Evolutionary conservation across 2,888 invertebrate genomes (phyloP).

Genomic region (Tipula unca): DNA sequence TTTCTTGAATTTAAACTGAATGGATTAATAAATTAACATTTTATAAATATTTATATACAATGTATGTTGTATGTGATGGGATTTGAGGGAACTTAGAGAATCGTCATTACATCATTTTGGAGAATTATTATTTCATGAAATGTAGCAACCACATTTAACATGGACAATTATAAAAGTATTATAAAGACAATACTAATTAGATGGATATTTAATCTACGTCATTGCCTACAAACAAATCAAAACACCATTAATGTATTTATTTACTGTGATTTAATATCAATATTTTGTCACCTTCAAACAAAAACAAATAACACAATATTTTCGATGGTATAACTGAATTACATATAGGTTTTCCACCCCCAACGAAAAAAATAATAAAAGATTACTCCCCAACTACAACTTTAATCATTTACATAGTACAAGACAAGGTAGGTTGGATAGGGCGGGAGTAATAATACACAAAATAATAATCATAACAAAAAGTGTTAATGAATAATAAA

Average conservation of each 20-base stretch:
- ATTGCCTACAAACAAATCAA: neutral
- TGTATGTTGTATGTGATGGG: no score
- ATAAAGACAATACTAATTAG: no score
- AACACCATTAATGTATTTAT: neutral
- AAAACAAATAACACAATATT: neutral
- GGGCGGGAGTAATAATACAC: neutral
- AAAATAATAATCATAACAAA: neutral
- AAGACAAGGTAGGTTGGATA: neutral
- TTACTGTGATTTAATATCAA: neutral
- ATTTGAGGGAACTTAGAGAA: no score
- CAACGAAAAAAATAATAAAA: neutral
- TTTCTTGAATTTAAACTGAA: no score
- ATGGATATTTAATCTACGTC: neutral
- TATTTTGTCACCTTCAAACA: neutral
- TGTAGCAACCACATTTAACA: no score
- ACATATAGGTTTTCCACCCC: neutral
- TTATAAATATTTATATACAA: no score
- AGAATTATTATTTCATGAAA: no score
- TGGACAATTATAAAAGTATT: no score
- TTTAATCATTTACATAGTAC: neutral
- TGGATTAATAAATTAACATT: no score
- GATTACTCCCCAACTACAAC: neutral
- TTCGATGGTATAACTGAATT: neutral
- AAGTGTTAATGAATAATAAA: neutral
- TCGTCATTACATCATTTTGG: no score